Evolutionary conservation across 2,888 invertebrate genomes (phyloP).

Genomic region (Pheosia gnoma): DNA sequence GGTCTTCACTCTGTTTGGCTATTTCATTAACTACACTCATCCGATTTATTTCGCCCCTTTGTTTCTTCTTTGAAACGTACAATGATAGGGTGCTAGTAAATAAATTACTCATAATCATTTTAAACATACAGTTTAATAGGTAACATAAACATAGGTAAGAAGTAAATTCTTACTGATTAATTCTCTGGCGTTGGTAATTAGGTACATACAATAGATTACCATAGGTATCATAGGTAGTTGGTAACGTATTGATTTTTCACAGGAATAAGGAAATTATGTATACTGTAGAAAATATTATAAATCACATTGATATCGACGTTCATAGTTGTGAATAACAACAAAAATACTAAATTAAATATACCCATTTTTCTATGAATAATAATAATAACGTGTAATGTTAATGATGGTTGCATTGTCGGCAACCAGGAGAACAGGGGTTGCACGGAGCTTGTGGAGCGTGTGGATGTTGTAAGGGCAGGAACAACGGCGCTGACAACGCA

Average conservation of each 20-base stretch:
- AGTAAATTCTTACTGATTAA: not conserved
- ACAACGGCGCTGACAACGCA: conserved; percentile 64
- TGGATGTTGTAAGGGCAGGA: conserved; percentile 73
- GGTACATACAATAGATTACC: too few relatives aligned
- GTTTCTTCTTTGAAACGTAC: not conserved
- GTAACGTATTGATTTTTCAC: too few relatives aligned
- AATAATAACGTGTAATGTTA: conserved; percentile 31
- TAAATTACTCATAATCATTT: conserved; percentile 11
- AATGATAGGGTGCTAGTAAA: conserved; percentile 4
- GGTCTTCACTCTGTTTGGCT: conserved; percentile 42
- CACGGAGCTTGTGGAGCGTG: conserved; percentile 60
- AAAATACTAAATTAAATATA: conserved; percentile 5
- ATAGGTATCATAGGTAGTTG: too few relatives aligned
- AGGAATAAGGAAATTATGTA: too few relatives aligned
- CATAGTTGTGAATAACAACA: conserved; percentile 1
- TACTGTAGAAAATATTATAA: too few relatives aligned
- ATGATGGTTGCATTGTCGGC: conserved; percentile 75
- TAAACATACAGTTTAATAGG: conserved; percentile 35
- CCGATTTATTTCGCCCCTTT: conserved; percentile 9
- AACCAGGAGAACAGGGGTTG: conserved; percentile 75
- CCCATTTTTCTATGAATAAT: not conserved
- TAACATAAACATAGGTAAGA: conserved; percentile 19
- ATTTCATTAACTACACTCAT: conserved; percentile 28
- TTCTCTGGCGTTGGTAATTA: too few relatives aligned
- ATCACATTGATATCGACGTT: too few relatives aligned